Evolutionary conservation across 92 coral and sea anemone species (phyloP), one percentile per base, ranked within the genome.

Genomic region (Porites evermanni): DNA sequence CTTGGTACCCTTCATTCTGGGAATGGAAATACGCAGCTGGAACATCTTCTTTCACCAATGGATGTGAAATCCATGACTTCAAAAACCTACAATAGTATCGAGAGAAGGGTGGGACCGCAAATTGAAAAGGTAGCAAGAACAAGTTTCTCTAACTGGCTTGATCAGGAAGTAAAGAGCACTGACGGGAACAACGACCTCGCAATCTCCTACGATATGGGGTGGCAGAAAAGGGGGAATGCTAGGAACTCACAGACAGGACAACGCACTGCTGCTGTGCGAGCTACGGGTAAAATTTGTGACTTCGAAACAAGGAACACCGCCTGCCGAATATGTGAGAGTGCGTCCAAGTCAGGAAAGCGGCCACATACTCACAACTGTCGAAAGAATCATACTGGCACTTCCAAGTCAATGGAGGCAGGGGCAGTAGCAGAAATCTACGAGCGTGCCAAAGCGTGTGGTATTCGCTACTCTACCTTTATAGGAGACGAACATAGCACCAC

Each of bases 211-310:
- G 75, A 79, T 29, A 63, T 79, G 82, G 82, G 72, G 14, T 79
- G 84, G 84, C 84, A 79, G 53, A 86, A 86, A 59, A 61, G 68
- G 32, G 83, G 83, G 19, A 78, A 86, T 54, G 75, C 72, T 8
- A 72, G 53, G 65, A 84, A 84, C 32, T 63, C 68, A 17, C 18
- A n/a, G 26, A 78, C 83, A 26, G 87, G 87, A 4, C 87, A 82
- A 16, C 72, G 87, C 10, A 82, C 79, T 7, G 68, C 79, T 23
- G 79, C 72, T 32, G 87, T 80, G 23, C 10, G 56, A 12, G 63
- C 59, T 21, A 84, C 80, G 21, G 88, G 81, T 1, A 84, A 84
- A 44, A 84, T 74, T 6, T 0, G 60, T 5, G 81, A 75, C 71
- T 58, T 23, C 8, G 72, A 68, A 16, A 75, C 18, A 1, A 8